These are phyloP conservation scores for Limanda limanda DNA, from an alignment of 2,113 vertebrate species.

Conservation along the genomic window DNA sequence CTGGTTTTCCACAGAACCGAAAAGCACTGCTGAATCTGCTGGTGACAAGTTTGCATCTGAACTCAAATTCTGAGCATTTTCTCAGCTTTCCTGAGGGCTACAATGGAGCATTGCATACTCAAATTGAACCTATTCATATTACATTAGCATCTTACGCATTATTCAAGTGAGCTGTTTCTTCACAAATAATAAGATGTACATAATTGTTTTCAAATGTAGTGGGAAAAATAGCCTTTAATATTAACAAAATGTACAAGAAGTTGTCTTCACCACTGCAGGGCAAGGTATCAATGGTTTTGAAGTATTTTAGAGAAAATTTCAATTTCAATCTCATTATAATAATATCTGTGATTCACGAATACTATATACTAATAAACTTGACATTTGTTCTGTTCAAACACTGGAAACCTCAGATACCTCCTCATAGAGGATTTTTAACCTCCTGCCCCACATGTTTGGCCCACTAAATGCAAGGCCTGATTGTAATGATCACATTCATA, in stretches of 20 bases:
- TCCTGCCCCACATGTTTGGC: background rate
- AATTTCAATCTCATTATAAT: background rate
- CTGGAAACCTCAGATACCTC: background rate
- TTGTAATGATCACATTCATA: background rate
- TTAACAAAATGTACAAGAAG: background rate
- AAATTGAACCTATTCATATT: background rate
- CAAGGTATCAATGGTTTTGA: background rate
- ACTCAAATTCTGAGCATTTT: conserved; percentile 12
- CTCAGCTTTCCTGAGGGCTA: conserved; percentile 38
- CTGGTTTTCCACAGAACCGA: conserved; percentile 28
- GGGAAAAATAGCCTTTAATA: background rate
- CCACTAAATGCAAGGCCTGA: background rate
- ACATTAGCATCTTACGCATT: background rate
- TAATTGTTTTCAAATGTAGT: background rate
- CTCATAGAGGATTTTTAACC: background rate
- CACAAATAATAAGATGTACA: background rate
- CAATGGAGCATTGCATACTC: background rate
- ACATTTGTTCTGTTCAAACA: background rate
- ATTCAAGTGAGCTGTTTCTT: no score
- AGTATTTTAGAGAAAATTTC: background rate
- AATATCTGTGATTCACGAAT: background rate
- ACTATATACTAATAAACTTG: background rate
- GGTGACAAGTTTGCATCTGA: conserved; percentile 29
- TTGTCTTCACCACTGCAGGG: background rate
- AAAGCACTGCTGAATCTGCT: conserved; percentile 18